Evolutionary conservation across 2,888 invertebrate genomes (phyloP), one percentile per base, ranked within the genome.

Genomic region (Periphyllus acericola): DNA sequence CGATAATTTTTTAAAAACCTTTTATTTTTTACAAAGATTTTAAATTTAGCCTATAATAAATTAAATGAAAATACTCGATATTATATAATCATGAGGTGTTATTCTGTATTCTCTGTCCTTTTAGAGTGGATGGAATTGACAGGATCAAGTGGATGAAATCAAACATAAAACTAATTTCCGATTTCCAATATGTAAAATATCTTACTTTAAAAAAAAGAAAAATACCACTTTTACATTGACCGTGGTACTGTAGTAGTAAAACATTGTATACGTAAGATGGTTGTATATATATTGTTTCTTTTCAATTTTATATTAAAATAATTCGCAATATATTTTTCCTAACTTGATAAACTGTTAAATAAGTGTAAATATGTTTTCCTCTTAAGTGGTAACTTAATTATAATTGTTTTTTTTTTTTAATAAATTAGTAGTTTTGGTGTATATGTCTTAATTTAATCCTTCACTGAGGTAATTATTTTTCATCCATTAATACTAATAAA

Each of bases 401-500:
- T 9, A 40, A 9, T 40, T 40, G 6, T 9, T 46, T 46, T 40
- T 40, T 9, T 46, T 46, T 11, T 14, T 14, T 14, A 46, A 46
- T 46, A 46, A 14, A 46, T 46, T 46, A 11, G 3, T 46, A 3
- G 11, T 78, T 55, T 32, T 25, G 34, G 21, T 79, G 5, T 79
- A 55, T 4, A 25, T 14, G 14, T 55, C 34, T 78, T 52, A 5
- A 55, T 55, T 79, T 34, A 79, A 79, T 79, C 11, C 25, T 79
- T 34, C 19, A 34, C 25, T 34, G 25, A 5, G 6, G 32, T 79
- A 79, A 79, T 79, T 55, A 55, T 60, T 55, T 60, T 3, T 55
- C 32, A 34, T 79, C 55, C 79, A 79, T 79, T 55, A 79, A 55
- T 60, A 32, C 34, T 60, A 32, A 55, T 79, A 79, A 34, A 79